Percentiles rank a stretch among this genome's conserved stretches.
Evolutionary conservation across 2,113 vertebrate genomes (phyloP).

Genomic region (Pithys albifrons): DNA sequence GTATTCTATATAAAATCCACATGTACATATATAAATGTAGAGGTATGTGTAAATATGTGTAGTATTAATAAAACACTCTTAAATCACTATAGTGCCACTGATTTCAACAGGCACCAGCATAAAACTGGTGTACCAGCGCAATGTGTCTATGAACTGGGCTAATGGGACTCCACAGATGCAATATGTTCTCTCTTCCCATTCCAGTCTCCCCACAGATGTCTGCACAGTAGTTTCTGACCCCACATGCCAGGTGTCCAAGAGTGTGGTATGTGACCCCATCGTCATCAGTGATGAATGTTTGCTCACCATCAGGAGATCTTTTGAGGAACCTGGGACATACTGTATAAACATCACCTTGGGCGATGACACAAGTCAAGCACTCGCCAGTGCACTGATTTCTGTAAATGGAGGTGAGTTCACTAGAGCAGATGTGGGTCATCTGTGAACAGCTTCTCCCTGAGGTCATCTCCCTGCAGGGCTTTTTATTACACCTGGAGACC

Average conservation of each 20-base stretch:
- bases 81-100: neutral
- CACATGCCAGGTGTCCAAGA: conserved; percentile 78
- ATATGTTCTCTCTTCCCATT: neutral
- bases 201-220: conserved; percentile 86
- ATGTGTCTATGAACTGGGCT: neutral
- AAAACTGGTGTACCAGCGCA: neutral
- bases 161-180: neutral
- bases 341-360: conserved; percentile 92
- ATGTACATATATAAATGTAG: neutral
- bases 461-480: neutral
- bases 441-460: neutral
- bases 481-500: neutral
- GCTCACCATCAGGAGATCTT: conserved; percentile 82
- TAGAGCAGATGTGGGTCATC: accelerated
- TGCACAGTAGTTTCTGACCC: conserved; percentile 87
- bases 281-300: conserved; percentile 66
- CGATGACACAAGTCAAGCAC: conserved; percentile 80
- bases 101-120: neutral
- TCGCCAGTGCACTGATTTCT: conserved; percentile 84
- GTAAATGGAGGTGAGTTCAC: conserved; percentile 75
- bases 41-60: neutral
- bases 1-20: neutral
- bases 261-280: conserved; percentile 78
- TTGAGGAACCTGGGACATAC: conserved; percentile 85
- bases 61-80: neutral